Base-by-base conservation (phyloP, 2,888 invertebrate genomes). In the Mesochorus sp. region DNA sequence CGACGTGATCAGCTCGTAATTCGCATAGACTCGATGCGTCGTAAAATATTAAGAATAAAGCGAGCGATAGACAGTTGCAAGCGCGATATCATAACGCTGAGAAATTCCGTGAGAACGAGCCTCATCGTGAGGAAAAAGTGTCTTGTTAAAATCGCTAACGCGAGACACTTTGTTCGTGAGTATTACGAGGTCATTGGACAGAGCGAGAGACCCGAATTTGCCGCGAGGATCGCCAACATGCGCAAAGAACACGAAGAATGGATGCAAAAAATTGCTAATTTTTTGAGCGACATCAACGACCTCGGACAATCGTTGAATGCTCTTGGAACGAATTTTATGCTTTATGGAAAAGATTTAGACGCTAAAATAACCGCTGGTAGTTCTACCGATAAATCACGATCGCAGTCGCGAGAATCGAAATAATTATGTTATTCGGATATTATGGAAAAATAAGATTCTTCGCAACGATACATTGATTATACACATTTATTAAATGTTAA, bases 171-270 rank as follows among this genome's bases (percentile, higher is more conserved):
- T 14, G 10, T 79, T 3, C 17, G 49, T 4, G 62, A 75, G 14
- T 80, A 62, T 14, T 14, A 66, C 17, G 74, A 80, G 12, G 49
- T 64, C 0, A 47, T 78, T 4, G 71, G 62, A 34, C 55, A 31
- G 12, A 71, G 55, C 26, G 17, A 42, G 21, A 53, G 49, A 10
- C 55, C 71, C 0, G 76, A 75, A 61, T 67, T 80, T 26, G n/a
- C 28, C 2, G 37, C 21, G 10, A 64, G 64, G 31, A 47, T 76
- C 3, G 49, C 49, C 8, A 53, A 47, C 4, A 62, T 70, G 24
- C 70, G 68, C 0, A 19, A 34, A 14, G 80, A 74, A 10, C 81
- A 82, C 62, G 78, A 81, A 6, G 66, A 78, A 12, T 80, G 77
- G 80, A 76, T 82, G 42, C 61, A 37, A 17, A 81, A 66, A 66